Evolutionary conservation across 2,797 vertebrate genomes (phyloP).

Genomic region (Bradypodion pumilum): DNA sequence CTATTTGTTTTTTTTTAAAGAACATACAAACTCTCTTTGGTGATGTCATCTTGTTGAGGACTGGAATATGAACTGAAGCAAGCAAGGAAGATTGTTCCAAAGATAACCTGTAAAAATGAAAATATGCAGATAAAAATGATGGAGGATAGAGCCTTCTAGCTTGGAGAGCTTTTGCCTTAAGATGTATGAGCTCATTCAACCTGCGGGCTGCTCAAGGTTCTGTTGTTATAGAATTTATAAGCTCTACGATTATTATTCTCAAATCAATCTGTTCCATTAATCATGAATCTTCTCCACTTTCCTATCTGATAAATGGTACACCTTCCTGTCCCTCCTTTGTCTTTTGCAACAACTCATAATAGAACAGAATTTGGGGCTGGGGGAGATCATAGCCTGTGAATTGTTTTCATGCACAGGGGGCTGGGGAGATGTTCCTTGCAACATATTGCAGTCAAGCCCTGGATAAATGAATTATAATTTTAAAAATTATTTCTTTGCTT

Average conservation of each 20-base stretch:
- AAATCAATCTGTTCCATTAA: background rate
- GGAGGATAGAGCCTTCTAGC: conserved; percentile 10
- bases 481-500: too few species aligned
- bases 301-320: background rate
- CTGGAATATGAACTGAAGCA: background rate
- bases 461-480: too few species aligned
- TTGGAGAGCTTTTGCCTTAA: background rate
- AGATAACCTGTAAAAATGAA: background rate
- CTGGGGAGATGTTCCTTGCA: background rate
- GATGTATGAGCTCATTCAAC: background rate
- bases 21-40: background rate
- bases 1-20: too few species aligned
- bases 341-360: background rate
- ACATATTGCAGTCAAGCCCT: background rate
- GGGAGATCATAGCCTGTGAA: background rate
- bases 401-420: background rate
- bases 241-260: background rate
- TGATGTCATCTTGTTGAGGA: background rate
- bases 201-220: background rate
- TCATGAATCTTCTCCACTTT: background rate
- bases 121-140: background rate
- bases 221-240: background rate
- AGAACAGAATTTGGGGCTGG: conserved; percentile 6
- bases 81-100: background rate
- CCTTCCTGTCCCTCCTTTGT: background rate